Percentiles rank a stretch among this genome's conserved stretches.
Evolutionary conservation across 1,140 invertebrate species (phyloP).

Genomic region (Prorops nasuta): DNA sequence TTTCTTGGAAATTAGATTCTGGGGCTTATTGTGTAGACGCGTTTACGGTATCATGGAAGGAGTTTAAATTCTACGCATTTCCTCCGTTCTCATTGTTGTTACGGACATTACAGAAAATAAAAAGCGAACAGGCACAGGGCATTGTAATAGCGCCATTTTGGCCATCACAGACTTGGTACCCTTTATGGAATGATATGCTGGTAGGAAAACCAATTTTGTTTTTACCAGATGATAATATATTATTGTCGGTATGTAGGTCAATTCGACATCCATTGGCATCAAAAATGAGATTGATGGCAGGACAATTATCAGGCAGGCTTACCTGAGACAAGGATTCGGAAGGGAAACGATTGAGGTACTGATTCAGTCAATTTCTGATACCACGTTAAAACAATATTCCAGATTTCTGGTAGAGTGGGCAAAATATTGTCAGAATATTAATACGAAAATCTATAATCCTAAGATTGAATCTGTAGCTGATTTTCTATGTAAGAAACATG

Average conservation of each 20-base stretch:
- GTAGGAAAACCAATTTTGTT: constrained; percentile 7
- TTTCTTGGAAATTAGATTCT: background rate
- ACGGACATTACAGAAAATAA: background rate
- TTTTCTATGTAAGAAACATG: constrained; percentile 40
- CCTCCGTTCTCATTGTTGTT: constrained; percentile 1
- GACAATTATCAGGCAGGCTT: constrained; percentile 12
- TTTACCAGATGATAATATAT: constrained; percentile 19
- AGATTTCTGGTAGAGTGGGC: background rate
- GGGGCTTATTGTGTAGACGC: background rate
- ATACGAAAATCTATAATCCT: background rate
- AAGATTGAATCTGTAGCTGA: background rate
- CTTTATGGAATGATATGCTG: constrained; percentile 5
- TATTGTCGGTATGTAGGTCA: constrained; percentile 22
- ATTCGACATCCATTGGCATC: constrained; percentile 19
- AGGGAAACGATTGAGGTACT: background rate
- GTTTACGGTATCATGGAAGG: background rate
- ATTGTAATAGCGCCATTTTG: background rate
- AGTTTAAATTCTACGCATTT: background rate
- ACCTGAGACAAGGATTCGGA: background rate
- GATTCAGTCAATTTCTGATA: background rate
- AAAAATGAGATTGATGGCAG: constrained; percentile 23
- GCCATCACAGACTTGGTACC: constrained; percentile 17
- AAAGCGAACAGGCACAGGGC: background rate
- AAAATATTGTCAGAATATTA: background rate
- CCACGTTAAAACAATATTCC: constrained; percentile 11